phyloP scores from a whole-genome alignment of 2,888 invertebrate species.

The Drosophila phalerata region DNA sequence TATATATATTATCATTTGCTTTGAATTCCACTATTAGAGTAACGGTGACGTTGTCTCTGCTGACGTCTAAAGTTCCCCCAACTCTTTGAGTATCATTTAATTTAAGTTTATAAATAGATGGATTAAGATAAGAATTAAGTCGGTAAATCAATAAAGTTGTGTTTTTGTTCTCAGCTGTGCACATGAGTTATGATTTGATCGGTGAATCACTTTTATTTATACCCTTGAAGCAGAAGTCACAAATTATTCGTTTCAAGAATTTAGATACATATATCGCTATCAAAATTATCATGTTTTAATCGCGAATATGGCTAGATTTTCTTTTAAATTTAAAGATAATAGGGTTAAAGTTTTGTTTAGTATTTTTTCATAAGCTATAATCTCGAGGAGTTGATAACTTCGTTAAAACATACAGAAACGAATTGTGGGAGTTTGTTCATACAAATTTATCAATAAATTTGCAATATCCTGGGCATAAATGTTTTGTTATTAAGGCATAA shows the following conservation, averaged over 20 bases:
- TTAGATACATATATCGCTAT: slow-evolving; percentile 4
- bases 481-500: neutral
- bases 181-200: slow-evolving; percentile 12
- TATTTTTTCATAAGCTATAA: neutral
- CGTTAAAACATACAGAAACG: neutral
- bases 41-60: slow-evolving; percentile 4
- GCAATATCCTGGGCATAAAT: neutral
- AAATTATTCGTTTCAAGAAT: slow-evolving; percentile 6
- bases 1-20: too few species aligned
- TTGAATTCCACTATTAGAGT: neutral
- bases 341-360: neutral
- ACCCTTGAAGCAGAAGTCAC: slow-evolving; percentile 19
- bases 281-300: slow-evolving; percentile 1
- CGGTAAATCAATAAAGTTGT: slow-evolving; percentile 32
- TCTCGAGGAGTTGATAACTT: neutral
- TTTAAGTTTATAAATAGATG: slow-evolving; percentile 26
- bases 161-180: neutral
- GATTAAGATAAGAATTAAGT: slow-evolving; percentile 22
- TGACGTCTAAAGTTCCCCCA: slow-evolving; percentile 12
- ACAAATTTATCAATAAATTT: too few species aligned
- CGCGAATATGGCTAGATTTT: too few species aligned
- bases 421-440: neutral
- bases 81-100: slow-evolving; percentile 12
- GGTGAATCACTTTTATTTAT: slow-evolving; percentile 18
- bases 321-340: neutral